These are phyloP conservation scores for Piprites chloris DNA, from an alignment of 2,113 vertebrate species.

Conservation along the genomic window DNA sequence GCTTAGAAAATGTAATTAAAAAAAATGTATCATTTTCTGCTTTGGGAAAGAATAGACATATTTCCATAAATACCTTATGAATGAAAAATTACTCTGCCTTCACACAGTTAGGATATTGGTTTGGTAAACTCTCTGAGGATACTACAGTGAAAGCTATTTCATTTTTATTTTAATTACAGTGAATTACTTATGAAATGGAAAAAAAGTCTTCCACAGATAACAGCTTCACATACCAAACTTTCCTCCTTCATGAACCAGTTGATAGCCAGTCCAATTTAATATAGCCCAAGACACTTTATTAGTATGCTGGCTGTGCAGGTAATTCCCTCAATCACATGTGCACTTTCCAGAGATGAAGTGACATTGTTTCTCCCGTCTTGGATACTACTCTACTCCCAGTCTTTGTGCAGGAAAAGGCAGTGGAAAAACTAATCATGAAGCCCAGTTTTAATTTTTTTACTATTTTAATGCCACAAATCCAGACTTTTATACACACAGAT, in stretches of 20 bases:
- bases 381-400: not conserved
- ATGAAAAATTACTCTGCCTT: slow-evolving; percentile 59
- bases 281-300: not conserved
- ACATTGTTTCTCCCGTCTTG: slow-evolving; percentile 17
- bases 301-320: slow-evolving; percentile 17
- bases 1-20: slow-evolving; percentile 4
- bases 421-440: not conserved
- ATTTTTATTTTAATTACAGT: slow-evolving; percentile 72
- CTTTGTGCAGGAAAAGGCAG: slow-evolving; percentile 3
- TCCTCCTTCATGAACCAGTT: slow-evolving; percentile 9
- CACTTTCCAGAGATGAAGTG: slow-evolving; percentile 15
- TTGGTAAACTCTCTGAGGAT: slow-evolving; percentile 58
- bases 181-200: slow-evolving; percentile 57
- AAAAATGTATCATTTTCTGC: slow-evolving; percentile 15
- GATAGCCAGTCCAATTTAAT: slow-evolving; percentile 23
- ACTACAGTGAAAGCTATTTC: slow-evolving; percentile 58
- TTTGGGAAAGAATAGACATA: slow-evolving; percentile 27
- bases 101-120: slow-evolving; percentile 3
- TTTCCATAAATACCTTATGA: slow-evolving; percentile 60
- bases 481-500: not conserved
- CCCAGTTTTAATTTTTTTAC: slow-evolving; percentile 13
- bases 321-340: not conserved
- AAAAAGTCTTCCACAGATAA: slow-evolving; percentile 19
- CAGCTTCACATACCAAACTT: not conserved
- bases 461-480: not conserved